A percentile compares a stretch with the other conserved stretches of the same genome.
phyloP scores from a whole-genome alignment of 2,888 invertebrate genomes.

The Brachyopa scutellaris region DNA sequence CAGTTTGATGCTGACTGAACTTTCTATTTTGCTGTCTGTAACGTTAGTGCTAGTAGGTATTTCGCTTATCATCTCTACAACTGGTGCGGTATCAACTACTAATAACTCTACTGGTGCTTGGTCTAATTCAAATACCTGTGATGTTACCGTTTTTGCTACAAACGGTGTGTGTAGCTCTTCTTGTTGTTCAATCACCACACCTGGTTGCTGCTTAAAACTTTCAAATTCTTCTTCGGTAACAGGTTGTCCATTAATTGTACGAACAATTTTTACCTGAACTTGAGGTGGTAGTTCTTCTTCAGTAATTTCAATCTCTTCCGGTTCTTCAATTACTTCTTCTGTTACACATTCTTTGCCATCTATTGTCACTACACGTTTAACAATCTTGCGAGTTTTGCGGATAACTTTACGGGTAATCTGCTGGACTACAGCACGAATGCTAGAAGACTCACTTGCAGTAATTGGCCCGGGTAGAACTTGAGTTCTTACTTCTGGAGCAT shows the following conservation, averaged over 20 bases:
- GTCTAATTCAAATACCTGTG: slow-evolving; percentile 82
- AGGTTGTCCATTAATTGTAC: slow-evolving; percentile 83
- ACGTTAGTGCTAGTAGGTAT: slow-evolving; percentile 77
- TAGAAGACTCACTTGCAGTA: slow-evolving; percentile 66
- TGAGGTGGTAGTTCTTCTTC: slow-evolving; percentile 79
- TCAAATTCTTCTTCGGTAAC: slow-evolving; percentile 81
- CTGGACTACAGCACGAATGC: slow-evolving; percentile 89
- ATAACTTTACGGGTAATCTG: slow-evolving; percentile 91
- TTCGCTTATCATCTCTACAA: slow-evolving; percentile 76
- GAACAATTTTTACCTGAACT: slow-evolving; percentile 83
- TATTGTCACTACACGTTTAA: slow-evolving; percentile 89
- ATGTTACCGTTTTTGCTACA: slow-evolving; percentile 74
- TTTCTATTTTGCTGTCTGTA: slow-evolving; percentile 73
- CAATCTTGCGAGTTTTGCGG: slow-evolving; percentile 88
- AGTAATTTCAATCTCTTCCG: slow-evolving; percentile 84
- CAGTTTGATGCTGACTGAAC: background rate
- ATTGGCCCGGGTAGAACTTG: slow-evolving; percentile 5
- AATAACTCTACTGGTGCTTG: slow-evolving; percentile 81
- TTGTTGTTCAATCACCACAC: slow-evolving; percentile 77
- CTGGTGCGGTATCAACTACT: slow-evolving; percentile 79
- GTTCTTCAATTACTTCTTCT: slow-evolving; percentile 93
- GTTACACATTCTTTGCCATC: slow-evolving; percentile 92
- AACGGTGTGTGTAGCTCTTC: slow-evolving; percentile 22
- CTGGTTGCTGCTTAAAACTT: slow-evolving; percentile 77
- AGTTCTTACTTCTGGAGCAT: background rate